Conservation (phyloP, 2,113 vertebrate genomes). For the Vimba vimba region DNA sequence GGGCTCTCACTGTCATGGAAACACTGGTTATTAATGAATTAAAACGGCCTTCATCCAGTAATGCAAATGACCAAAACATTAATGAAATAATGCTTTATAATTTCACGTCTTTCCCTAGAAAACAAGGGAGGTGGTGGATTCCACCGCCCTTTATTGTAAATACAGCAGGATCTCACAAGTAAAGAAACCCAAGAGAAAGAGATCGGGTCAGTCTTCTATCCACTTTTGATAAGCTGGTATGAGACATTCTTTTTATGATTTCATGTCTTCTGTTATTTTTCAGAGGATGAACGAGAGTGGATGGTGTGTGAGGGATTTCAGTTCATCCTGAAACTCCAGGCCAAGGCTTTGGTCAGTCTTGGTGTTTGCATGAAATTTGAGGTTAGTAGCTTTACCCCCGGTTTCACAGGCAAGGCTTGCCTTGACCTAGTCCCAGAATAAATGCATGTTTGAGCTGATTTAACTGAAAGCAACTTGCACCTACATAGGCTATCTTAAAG, state of each 20-base stretch:
- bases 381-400: slow-evolving; percentile 68
- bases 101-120: slow-evolving; percentile 59
- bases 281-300: slow-evolving; percentile 76
- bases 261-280: slow-evolving; percentile 7
- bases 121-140: slow-evolving; percentile 63
- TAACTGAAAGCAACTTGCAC: no score
- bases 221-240: not conserved
- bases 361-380: slow-evolving; percentile 84
- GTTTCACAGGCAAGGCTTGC: no score
- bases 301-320: slow-evolving; percentile 92
- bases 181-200: slow-evolving; percentile 28
- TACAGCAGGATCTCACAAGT: slow-evolving; percentile 52
- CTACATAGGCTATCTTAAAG: no score
- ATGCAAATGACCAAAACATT: not conserved
- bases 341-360: slow-evolving; percentile 82
- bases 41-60: no score
- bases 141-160: not conserved
- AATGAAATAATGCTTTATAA: not conserved
- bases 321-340: slow-evolving; percentile 86
- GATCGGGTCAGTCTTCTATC: slow-evolving; percentile 54
- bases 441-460: no score
- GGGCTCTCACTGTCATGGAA: no score
- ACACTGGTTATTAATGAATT: no score
- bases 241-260: not conserved
- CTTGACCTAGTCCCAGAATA: no score